Evolutionary conservation across 2,888 invertebrate genomes (phyloP).

Genomic region (Acanthosepion esculentum): DNA sequence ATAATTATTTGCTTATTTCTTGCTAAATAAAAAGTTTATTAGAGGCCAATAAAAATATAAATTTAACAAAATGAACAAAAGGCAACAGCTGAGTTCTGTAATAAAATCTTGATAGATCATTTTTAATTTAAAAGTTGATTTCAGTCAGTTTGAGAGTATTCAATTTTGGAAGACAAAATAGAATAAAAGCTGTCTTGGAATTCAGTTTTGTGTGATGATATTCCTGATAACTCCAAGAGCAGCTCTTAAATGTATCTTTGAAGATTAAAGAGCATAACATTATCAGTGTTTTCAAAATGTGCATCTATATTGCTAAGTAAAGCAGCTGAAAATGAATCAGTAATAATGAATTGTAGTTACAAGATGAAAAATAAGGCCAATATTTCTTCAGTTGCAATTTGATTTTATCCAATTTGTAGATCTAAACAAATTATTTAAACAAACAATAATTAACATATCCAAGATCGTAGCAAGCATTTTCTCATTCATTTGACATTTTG

Average conservation of each 20-base stretch:
- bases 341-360: not conserved
- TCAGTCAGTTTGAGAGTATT: not conserved
- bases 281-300: not conserved
- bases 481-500: no score
- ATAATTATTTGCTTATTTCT: not conserved
- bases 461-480: no score
- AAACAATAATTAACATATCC: not conserved
- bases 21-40: not conserved
- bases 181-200: not conserved
- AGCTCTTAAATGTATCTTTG: no score
- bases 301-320: not conserved
- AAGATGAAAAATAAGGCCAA: not conserved
- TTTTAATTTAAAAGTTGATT: not conserved
- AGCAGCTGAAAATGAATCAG: not conserved
- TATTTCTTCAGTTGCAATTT: not conserved
- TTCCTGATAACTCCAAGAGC: not conserved
- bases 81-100: not conserved
- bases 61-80: not conserved
- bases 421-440: not conserved
- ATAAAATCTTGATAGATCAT: conserved; percentile 4
- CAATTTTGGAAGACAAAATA: not conserved
- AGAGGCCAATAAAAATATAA: not conserved
- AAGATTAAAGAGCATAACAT: no score
- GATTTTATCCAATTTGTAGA: not conserved
- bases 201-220: not conserved